phyloP scores from a whole-genome alignment of 1,140 invertebrate genomes.

The Aphis craccivora region DNA sequence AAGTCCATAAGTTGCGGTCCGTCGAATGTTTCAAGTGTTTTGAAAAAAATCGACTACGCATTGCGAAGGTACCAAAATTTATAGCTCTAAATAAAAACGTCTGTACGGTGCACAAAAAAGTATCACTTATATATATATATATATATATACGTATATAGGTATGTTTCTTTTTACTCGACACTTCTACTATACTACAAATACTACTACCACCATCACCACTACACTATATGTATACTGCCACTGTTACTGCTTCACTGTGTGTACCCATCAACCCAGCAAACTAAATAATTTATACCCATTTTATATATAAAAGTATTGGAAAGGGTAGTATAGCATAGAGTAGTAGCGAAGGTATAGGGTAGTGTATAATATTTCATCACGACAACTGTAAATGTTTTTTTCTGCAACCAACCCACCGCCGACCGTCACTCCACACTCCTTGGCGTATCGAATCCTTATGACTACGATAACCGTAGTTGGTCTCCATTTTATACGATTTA shows the following conservation, averaged over 20 bases:
- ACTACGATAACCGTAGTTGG: conserved; percentile 26
- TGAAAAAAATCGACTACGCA: background rate
- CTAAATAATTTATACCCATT: conserved; percentile 36
- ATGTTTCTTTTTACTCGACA: background rate
- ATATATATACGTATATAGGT: background rate
- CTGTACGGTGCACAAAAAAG: background rate
- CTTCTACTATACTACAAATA: background rate
- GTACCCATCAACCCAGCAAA: conserved; percentile 1
- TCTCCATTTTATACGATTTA: conserved; percentile 45
- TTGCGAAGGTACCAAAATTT: background rate
- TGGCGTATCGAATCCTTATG: conserved; percentile 41
- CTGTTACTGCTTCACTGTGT: background rate
- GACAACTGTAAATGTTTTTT: conserved; percentile 36
- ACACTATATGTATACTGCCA: background rate
- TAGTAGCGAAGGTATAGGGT: background rate
- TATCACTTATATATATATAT: background rate
- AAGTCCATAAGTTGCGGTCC: background rate
- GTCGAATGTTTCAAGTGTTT: background rate
- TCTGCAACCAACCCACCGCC: background rate
- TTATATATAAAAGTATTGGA: conserved; percentile 16
- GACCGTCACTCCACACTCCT: background rate
- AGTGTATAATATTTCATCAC: conserved; percentile 39
- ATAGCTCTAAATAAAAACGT: background rate
- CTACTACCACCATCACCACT: background rate
- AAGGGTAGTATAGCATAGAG: too few species aligned